A percentile compares a stretch with the other conserved stretches of the same genome.
Conservation (phyloP, 2,888 invertebrate genomes). For the Megaustenia siamemsis region DNA sequence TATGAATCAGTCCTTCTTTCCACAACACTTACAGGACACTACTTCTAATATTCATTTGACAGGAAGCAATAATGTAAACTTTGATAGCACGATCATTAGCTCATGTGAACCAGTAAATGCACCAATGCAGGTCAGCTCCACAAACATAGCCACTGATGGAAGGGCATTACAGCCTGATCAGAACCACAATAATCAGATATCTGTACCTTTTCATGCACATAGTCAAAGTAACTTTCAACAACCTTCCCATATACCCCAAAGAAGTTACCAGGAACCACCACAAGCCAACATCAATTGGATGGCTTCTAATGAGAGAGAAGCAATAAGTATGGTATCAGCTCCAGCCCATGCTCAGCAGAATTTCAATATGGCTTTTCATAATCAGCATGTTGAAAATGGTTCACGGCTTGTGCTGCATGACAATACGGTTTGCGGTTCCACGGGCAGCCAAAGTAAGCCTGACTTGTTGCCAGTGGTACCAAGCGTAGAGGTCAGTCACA, state of each 20-base stretch:
- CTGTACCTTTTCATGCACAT: neutral
- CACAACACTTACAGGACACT: neutral
- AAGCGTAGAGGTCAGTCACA: neutral
- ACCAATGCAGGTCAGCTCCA: neutral
- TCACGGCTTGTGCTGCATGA: neutral
- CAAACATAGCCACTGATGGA: neutral
- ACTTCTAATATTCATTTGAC: neutral
- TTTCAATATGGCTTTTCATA: neutral
- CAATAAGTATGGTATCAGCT: neutral
- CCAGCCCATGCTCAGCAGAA: conserved; percentile 12
- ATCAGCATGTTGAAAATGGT: neutral
- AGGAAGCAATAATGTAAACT: neutral
- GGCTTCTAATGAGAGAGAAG: neutral
- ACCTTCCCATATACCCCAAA: neutral
- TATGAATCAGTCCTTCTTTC: neutral
- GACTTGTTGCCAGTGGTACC: neutral
- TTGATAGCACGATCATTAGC: neutral
- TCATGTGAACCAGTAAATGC: neutral
- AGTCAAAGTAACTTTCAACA: neutral
- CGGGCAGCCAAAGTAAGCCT: neutral
- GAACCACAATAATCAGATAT: neutral
- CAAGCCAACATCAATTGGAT: conserved; percentile 10
- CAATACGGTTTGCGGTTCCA: neutral
- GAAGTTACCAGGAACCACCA: conserved; percentile 18
- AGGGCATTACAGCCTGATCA: neutral